Evolutionary conservation across 2,888 invertebrate genomes (phyloP).

Genomic region (Lasius platythorax): DNA sequence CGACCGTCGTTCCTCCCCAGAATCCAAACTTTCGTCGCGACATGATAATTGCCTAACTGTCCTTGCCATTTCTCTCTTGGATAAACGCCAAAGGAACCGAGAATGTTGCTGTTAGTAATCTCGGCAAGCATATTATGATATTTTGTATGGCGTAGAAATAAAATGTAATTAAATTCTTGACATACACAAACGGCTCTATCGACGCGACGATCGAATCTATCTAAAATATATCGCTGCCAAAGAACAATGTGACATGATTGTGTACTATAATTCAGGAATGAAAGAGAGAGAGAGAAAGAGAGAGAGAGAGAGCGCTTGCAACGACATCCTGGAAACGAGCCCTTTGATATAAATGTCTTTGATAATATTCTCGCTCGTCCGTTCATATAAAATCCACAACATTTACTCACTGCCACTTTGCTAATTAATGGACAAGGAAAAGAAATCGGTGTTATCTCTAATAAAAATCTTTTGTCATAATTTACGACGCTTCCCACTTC

Average conservation of each 20-base stretch:
- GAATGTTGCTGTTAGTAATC: not conserved
- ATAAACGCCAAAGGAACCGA: not conserved
- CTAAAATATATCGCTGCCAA: not conserved
- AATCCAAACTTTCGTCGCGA: constrained; percentile 13
- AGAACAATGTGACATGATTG: not conserved
- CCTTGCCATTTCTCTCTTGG: not conserved
- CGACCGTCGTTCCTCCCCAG: not conserved
- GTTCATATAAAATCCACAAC: not conserved
- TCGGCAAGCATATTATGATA: not conserved
- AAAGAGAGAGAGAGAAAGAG: not conserved
- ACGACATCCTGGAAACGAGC: not conserved
- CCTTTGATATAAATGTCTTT: not conserved
- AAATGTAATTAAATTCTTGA: not conserved
- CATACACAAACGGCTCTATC: not conserved
- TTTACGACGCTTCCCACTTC: not conserved
- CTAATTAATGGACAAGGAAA: not conserved
- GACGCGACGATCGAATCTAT: not conserved
- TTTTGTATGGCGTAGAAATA: not conserved
- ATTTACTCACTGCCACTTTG: constrained; percentile 12
- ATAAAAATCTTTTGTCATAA: not conserved
- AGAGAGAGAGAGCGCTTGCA: not conserved
- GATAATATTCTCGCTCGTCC: not conserved
- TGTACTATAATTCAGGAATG: not conserved
- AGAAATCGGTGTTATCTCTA: not conserved
- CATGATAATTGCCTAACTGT: constrained; percentile 37